These are phyloP conservation scores for Spheniscus mendiculus DNA, from an alignment of 2,113 vertebrate species.

Conservation along the genomic window DNA sequence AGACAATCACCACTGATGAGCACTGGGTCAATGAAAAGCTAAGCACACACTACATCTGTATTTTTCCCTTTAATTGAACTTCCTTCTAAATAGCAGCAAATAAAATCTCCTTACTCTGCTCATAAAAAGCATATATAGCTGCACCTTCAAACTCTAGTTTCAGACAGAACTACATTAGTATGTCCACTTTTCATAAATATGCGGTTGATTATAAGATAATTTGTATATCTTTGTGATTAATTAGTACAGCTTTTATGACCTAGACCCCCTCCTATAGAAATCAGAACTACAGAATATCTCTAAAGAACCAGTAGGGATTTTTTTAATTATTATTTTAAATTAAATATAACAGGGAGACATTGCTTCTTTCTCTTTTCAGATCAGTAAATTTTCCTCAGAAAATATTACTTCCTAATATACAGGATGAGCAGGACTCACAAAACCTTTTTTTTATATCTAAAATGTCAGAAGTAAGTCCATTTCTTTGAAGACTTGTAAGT, in stretches of 20 bases:
- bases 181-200: not conserved
- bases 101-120: constrained; percentile 4
- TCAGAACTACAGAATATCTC: not conserved
- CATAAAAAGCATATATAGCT: not conserved
- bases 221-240: not conserved
- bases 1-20: constrained; percentile 11
- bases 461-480: constrained; percentile 24
- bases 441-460: not conserved
- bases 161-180: not conserved
- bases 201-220: not conserved
- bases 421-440: not conserved
- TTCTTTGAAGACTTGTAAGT: not conserved
- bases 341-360: not conserved
- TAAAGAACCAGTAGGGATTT: not conserved
- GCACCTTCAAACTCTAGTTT: not conserved
- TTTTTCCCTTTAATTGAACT: constrained; percentile 33
- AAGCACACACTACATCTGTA: not conserved
- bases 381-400: not conserved
- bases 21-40: not conserved
- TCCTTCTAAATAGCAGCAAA: constrained; percentile 42
- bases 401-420: not conserved
- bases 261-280: not conserved
- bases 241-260: not conserved
- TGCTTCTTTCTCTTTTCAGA: not conserved
- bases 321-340: not conserved